These are phyloP conservation scores for Camptogramma bilineatum DNA, from an alignment of 2,888 invertebrate genomes.

Conservation along the genomic window DNA sequence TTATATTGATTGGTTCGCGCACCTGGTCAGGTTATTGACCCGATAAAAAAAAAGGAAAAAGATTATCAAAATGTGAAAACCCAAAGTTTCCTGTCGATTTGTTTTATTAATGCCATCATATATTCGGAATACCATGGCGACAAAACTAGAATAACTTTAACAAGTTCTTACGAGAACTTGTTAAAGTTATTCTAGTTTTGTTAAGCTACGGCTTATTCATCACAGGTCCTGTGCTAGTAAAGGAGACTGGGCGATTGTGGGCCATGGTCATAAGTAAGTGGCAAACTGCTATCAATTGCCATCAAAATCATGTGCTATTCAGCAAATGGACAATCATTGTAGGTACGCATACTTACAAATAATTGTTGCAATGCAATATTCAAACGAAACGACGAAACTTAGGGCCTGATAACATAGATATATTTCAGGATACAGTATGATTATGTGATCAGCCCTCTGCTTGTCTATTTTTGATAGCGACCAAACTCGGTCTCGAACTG, in stretches of 20 bases:
- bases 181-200: too few relatives aligned
- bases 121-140: constrained; percentile 1
- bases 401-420: too few relatives aligned
- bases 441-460: too few relatives aligned
- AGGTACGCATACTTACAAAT: background rate
- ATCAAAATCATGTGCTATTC: background rate
- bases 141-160: background rate
- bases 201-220: background rate
- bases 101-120: constrained; percentile 6
- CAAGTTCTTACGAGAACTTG: too few relatives aligned
- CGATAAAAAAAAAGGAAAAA: background rate
- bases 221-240: background rate
- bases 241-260: background rate
- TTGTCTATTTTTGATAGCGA: too few relatives aligned
- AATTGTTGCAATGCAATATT: background rate
- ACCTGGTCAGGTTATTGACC: background rate
- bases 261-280: constrained; percentile 1
- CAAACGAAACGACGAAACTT: background rate
- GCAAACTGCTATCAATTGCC: constrained; percentile 2
- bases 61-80: constrained; percentile 2
- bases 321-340: background rate
- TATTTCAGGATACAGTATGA: too few relatives aligned
- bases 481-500: too few relatives aligned
- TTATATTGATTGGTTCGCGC: background rate
- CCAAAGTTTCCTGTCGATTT: background rate